Evolutionary conservation across 2,113 vertebrate species (phyloP).

Genomic region (Labrus mixtus): DNA sequence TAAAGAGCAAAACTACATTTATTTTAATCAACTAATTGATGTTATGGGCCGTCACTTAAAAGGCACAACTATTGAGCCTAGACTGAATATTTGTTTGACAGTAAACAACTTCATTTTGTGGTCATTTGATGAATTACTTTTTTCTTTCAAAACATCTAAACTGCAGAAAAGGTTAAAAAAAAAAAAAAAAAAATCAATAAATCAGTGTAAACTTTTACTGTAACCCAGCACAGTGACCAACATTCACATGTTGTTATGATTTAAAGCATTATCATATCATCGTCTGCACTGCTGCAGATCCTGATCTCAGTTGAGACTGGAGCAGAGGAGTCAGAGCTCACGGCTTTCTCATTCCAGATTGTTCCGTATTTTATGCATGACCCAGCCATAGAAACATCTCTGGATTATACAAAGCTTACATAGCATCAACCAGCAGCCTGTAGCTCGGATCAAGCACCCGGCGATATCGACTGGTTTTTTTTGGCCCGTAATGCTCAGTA

Average conservation of each 20-base stretch:
- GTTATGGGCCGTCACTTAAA: no score
- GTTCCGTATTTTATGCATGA: conserved; percentile 38
- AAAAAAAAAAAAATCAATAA: neutral
- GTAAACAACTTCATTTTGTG: no score
- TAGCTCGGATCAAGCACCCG: conserved; percentile 28
- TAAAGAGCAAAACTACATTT: no score
- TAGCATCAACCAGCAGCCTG: conserved; percentile 46
- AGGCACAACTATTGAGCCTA: no score
- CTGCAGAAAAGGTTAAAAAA: neutral
- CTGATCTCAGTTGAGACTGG: conserved; percentile 11
- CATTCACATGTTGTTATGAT: neutral
- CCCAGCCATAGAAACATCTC: conserved; percentile 38
- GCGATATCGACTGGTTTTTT: conserved; percentile 59
- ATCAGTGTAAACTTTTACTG: neutral
- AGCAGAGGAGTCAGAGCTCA: conserved; percentile 24
- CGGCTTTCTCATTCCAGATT: conserved; percentile 22
- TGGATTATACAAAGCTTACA: conserved; percentile 42
- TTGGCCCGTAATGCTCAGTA: conserved; percentile 51
- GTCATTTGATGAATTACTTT: no score
- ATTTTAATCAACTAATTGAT: no score
- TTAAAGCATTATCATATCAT: conserved; percentile 2
- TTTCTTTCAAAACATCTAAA: no score
- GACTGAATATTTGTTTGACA: no score
- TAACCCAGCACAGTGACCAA: neutral
- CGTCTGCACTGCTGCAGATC: neutral